Percentiles rank a stretch among this genome's conserved stretches.
Evolutionary conservation across 2,888 invertebrate genomes (phyloP).

Genomic region (Athalia circularis): DNA sequence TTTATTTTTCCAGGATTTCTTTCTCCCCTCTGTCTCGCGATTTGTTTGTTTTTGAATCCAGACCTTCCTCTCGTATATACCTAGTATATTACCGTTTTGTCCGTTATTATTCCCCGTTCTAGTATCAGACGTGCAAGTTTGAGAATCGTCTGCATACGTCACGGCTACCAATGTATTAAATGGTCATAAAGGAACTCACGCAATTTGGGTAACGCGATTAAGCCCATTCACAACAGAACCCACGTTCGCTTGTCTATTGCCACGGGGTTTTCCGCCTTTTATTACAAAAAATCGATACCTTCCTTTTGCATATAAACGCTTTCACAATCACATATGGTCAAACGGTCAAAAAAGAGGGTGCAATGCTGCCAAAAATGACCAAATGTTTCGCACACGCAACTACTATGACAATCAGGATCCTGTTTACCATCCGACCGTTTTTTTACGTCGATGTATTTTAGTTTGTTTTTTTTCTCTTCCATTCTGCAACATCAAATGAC

Average conservation of each 20-base stretch:
- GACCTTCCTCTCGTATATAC: background rate
- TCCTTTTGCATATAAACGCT: slow-evolving; percentile 57
- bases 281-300: slow-evolving; percentile 59
- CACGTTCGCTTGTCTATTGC: slow-evolving; percentile 46
- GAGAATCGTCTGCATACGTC: background rate
- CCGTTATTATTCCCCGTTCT: background rate
- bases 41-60: background rate
- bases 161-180: background rate
- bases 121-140: background rate
- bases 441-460: background rate
- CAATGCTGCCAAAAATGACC: slow-evolving; percentile 63
- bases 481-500: slow-evolving; percentile 23
- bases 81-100: background rate
- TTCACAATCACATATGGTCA: slow-evolving; percentile 72
- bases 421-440: slow-evolving; percentile 23
- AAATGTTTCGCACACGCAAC: slow-evolving; percentile 53
- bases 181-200: slow-evolving; percentile 45
- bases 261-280: slow-evolving; percentile 55
- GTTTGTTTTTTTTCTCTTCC: background rate
- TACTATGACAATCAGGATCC: background rate
- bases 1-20: background rate
- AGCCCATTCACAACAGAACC: slow-evolving; percentile 53
- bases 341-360: slow-evolving; percentile 71
- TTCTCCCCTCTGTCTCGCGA: background rate
- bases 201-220: slow-evolving; percentile 58